Conservation (phyloP, 1,140 invertebrate genomes). For the Nymphalis io region DNA sequence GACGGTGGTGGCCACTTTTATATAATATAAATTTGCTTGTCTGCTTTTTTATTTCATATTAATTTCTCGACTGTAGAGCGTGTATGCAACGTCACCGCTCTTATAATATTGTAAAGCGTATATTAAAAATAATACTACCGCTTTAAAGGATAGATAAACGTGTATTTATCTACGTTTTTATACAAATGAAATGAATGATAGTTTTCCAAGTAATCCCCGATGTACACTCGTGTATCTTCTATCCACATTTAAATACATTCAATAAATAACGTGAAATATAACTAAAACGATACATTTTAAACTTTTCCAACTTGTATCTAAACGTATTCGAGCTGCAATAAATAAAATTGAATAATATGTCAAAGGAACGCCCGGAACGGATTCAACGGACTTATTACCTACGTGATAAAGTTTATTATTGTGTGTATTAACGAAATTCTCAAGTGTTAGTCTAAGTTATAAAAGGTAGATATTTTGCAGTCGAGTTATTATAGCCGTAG, state of each 20-base stretch:
- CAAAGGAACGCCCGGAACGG: not conserved
- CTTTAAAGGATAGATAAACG: too few relatives aligned
- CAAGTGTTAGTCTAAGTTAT: not conserved
- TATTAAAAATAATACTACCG: too few relatives aligned
- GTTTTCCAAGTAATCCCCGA: not conserved
- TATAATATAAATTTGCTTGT: too few relatives aligned
- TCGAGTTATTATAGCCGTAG: conserved; percentile 4
- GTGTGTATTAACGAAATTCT: not conserved
- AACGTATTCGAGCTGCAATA: conserved; percentile 2
- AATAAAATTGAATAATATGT: conserved; percentile 8
- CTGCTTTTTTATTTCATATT: too few relatives aligned
- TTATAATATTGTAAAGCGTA: too few relatives aligned
- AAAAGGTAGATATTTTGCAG: conserved; percentile 9
- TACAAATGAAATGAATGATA: not conserved
- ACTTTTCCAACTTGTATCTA: not conserved
- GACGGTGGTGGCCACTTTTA: too few relatives aligned
- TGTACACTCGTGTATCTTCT: not conserved
- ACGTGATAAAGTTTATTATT: not conserved
- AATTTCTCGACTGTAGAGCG: too few relatives aligned
- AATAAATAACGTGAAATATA: conserved; percentile 6
- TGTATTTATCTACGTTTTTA: too few relatives aligned
- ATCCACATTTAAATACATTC: not conserved
- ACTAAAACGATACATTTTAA: conserved; percentile 6
- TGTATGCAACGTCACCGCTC: too few relatives aligned
- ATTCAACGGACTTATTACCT: not conserved